phyloP scores from a whole-genome alignment of 1,140 invertebrate species.

The Paraescarpia echinospica region DNA sequence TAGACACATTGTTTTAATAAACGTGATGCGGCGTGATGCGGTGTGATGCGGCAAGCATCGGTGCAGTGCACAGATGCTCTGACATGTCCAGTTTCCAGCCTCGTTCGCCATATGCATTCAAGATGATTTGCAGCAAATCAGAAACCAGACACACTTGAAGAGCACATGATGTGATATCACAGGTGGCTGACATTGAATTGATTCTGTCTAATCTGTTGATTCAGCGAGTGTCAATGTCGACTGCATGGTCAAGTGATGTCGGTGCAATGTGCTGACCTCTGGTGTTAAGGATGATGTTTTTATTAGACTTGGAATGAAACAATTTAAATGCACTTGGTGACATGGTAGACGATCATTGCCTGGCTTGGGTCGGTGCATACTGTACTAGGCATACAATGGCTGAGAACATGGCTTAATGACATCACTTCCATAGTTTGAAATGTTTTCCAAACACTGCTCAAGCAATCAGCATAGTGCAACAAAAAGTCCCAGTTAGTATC shows the following conservation, averaged over 20 bases:
- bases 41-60: neutral
- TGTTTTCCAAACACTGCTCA: neutral
- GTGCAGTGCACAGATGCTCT: neutral
- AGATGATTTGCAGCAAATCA: neutral
- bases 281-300: too few relatives aligned
- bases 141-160: neutral
- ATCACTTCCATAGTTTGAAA: neutral
- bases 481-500: neutral
- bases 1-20: neutral
- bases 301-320: too few relatives aligned
- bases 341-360: too few relatives aligned
- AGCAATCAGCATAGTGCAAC: neutral
- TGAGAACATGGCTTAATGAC: neutral
- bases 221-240: neutral
- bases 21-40: neutral
- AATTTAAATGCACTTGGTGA: too few relatives aligned
- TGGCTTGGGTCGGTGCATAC: too few relatives aligned
- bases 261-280: neutral
- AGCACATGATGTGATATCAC: neutral
- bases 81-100: neutral
- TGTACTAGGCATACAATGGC: neutral
- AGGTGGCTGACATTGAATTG: neutral
- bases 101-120: neutral
- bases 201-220: neutral
- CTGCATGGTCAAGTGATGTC: neutral